Evolutionary conservation across 2,888 invertebrate species (phyloP), one percentile per base, ranked within the genome.

Genomic region (Ophraella communa): DNA sequence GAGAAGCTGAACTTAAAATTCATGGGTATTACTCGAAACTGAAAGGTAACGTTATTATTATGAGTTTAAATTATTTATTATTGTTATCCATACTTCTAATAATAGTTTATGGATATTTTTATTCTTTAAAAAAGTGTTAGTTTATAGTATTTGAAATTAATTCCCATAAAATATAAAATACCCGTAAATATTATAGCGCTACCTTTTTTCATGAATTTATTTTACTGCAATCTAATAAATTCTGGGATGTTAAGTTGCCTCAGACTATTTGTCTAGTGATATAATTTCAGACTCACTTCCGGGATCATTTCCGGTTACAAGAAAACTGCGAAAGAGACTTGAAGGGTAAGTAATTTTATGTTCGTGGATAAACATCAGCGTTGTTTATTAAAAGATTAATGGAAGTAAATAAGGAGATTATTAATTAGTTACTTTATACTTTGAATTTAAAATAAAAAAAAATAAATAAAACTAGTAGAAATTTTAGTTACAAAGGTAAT

Each of bases 231-330:
- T 24, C 10, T 14, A 11, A n/a, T n/a, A n/a, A n/a, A 24, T 24
- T 51, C 49, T 51, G 27, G 5, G 21, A 17, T 7, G 49, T 24
- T 49, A 0, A 14, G 56, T 55, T 56, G 56, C 45, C 39, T 55
- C 60, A 47, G 53, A 63, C 63, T 63, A 63, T 66, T 66, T 66
- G 56, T 66, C 63, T 66, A 63, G 60, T 63, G 51, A 56, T 63
- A 66, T 63, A n/a, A 66, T 62, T 59, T 49, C 60, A 55, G 35
- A 44, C 59, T 57, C 33, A 24, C 60, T 60, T 66, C 63, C 66
- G 51, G 63, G 21, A 58, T 57, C 62, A 58, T 54, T 54, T 65
- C 62, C 65, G 62, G 57, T 27, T 65, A 65, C 52, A 56, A 54
- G 62, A 62, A 58, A 53, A 58, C 24, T 53, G 27, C 56, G 56